Conservation (phyloP, 2,113 vertebrate genomes). For the Seriola dumerili region DNA sequence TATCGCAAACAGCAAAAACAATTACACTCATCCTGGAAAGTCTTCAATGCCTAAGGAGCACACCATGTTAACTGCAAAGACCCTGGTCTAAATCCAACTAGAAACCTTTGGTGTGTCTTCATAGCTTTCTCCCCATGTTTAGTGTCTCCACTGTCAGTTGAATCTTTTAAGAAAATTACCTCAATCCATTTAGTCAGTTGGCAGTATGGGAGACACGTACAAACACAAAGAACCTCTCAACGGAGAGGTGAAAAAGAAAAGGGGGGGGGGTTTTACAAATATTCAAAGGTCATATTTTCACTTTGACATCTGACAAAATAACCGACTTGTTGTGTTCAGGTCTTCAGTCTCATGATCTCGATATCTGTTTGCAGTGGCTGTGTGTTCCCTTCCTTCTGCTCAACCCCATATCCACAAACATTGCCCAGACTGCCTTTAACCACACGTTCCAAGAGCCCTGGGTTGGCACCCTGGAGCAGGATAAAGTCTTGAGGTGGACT, state of each 20-base stretch:
- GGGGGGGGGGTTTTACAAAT: not conserved
- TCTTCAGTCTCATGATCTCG: not conserved
- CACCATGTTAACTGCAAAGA: too few relatives aligned
- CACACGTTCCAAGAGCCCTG: conserved; percentile 71
- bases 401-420: conserved; percentile 55
- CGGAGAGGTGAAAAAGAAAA: too few relatives aligned
- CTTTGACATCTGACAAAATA: not conserved
- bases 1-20: too few relatives aligned
- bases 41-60: too few relatives aligned
- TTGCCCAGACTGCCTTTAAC: conserved; percentile 67
- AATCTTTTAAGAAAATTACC: too few relatives aligned
- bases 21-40: too few relatives aligned
- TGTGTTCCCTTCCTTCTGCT: conserved; percentile 74
- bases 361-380: conserved; percentile 62
- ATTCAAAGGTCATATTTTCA: not conserved
- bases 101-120: not conserved
- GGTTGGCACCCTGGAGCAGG: conserved; percentile 59
- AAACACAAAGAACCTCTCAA: too few relatives aligned
- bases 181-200: too few relatives aligned
- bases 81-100: not conserved
- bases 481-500: conserved; percentile 61
- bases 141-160: too few relatives aligned
- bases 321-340: not conserved
- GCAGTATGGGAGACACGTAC: too few relatives aligned
- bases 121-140: not conserved